A percentile compares a stretch with the other conserved stretches of the same genome.
Conservation (phyloP, 2,797 vertebrate genomes). For the Scleropages formosus region DNA sequence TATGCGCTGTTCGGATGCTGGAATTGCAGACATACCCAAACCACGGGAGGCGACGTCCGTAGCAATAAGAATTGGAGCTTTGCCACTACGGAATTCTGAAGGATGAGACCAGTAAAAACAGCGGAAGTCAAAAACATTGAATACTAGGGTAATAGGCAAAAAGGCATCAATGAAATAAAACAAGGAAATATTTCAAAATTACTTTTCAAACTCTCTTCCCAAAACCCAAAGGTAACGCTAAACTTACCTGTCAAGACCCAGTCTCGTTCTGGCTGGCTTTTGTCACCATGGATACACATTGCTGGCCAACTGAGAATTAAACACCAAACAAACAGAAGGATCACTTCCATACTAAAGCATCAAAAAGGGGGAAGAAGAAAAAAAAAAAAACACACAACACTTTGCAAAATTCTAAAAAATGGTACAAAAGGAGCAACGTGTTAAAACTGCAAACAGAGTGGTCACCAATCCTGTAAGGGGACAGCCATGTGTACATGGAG, state of each 20-base stretch:
- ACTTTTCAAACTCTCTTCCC: not conserved
- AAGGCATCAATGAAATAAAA: not conserved
- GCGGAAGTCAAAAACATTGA: not conserved
- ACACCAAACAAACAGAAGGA: not conserved
- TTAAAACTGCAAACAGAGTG: not conserved
- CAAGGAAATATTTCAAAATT: too few relatives aligned
- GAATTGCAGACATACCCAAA: slow-evolving; percentile 75
- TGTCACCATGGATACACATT: slow-evolving; percentile 97
- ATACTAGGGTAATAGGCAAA: not conserved
- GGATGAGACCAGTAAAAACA: not conserved
- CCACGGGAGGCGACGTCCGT: slow-evolving; percentile 98
- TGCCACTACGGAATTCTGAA: slow-evolving; percentile 95
- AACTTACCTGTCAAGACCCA: slow-evolving; percentile 93
- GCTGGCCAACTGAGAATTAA: slow-evolving; percentile 82
- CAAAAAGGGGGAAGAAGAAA: not conserved
- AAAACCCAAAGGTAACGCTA: too few relatives aligned
- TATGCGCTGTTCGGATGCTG: not conserved
- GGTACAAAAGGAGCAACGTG: not conserved
- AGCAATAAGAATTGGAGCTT: slow-evolving; percentile 97
- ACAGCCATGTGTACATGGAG: too few relatives aligned
- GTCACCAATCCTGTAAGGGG: too few relatives aligned
- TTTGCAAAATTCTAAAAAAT: too few relatives aligned
- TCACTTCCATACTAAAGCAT: not conserved
- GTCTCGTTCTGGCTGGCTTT: slow-evolving; percentile 96
- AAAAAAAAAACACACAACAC: not conserved